Evolutionary conservation across 1,140 invertebrate genomes (phyloP).

Genomic region (Hyposmocoma kahamanoa): DNA sequence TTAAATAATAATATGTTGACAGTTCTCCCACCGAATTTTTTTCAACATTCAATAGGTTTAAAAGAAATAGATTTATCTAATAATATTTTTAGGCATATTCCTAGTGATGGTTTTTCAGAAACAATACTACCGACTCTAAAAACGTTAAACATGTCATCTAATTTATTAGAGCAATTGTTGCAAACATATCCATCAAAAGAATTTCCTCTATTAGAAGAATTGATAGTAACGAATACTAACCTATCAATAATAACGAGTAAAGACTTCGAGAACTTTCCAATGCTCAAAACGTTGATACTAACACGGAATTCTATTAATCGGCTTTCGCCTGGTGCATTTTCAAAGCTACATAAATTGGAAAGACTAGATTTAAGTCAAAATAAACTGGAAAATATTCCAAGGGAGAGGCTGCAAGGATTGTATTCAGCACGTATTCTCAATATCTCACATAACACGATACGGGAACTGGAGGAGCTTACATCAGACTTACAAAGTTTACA

Average conservation of each 20-base stretch:
- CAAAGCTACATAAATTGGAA: slow-evolving; percentile 82
- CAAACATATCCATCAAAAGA: slow-evolving; percentile 77
- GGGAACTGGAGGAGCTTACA: slow-evolving; percentile 89
- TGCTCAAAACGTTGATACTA: slow-evolving; percentile 83
- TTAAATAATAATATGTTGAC: slow-evolving; percentile 83
- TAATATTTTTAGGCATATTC: slow-evolving; percentile 88
- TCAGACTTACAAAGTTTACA: slow-evolving; percentile 84
- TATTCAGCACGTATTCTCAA: slow-evolving; percentile 83
- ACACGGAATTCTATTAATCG: slow-evolving; percentile 84
- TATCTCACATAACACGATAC: slow-evolving; percentile 86
- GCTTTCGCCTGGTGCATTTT: slow-evolving; percentile 90
- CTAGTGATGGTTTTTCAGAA: slow-evolving; percentile 84
- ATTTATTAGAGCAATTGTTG: slow-evolving; percentile 79
- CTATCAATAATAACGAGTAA: slow-evolving; percentile 89
- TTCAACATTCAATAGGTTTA: slow-evolving; percentile 81
- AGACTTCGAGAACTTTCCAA: slow-evolving; percentile 91
- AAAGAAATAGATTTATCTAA: slow-evolving; percentile 85
- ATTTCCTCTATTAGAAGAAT: slow-evolving; percentile 84
- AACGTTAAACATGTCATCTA: slow-evolving; percentile 87
- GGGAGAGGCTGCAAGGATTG: slow-evolving; percentile 88
- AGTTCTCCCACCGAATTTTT: slow-evolving; percentile 88
- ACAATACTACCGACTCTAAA: slow-evolving; percentile 81
- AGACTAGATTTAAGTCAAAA: slow-evolving; percentile 89
- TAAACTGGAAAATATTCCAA: slow-evolving; percentile 87
- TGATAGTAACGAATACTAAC: slow-evolving; percentile 88